Evolutionary conservation across 2,888 invertebrate genomes (phyloP).

Genomic region (Crossocerus cetratus): DNA sequence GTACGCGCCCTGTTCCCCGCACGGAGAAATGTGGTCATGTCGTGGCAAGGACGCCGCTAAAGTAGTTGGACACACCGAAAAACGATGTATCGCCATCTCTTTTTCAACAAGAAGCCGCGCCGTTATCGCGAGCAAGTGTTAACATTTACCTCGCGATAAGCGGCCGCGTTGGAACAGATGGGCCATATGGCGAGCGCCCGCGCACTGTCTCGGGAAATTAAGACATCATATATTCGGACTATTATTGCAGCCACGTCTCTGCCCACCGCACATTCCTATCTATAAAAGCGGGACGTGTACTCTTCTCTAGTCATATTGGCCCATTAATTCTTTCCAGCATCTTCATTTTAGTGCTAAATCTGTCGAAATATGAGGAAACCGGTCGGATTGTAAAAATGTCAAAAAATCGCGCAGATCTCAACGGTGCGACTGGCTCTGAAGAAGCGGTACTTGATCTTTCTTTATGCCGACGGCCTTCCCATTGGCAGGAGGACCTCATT

Average conservation of each 20-base stretch:
- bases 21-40: neutral
- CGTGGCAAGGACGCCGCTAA: neutral
- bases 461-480: neutral
- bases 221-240: constrained; percentile 39
- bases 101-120: neutral
- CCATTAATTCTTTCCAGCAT: neutral
- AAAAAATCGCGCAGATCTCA: no score
- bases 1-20: no score
- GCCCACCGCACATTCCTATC: no score
- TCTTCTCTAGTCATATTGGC: no score
- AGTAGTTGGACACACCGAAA: neutral
- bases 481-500: neutral
- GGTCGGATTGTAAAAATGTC: no score
- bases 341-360: no score
- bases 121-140: constrained; percentile 48
- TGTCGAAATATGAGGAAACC: no score
- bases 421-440: no score
- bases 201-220: constrained; percentile 37
- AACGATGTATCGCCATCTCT: no score
- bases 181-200: constrained; percentile 21
- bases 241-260: constrained; percentile 31
- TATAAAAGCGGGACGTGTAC: no score
- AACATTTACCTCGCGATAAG: constrained; percentile 55
- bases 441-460: constrained; percentile 10
- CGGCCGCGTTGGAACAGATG: constrained; percentile 52